A percentile compares a stretch with the other conserved stretches of the same genome.
These are phyloP conservation scores for Nowickia ferox DNA, from an alignment of 2,888 invertebrate species.

Conservation along the genomic window DNA sequence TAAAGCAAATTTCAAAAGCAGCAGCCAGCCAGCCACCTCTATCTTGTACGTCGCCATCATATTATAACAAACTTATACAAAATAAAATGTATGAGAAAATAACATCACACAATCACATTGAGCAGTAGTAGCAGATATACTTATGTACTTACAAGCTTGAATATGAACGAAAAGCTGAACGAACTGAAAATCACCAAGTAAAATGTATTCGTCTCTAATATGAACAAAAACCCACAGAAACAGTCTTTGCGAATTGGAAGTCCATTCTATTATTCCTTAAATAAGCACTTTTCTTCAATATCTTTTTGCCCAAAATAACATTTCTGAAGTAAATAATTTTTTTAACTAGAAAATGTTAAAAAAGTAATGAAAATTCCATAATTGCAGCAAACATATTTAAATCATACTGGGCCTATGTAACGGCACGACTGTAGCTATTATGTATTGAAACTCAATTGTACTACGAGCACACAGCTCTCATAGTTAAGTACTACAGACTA, in stretches of 20 bases:
- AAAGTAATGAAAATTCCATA: neutral
- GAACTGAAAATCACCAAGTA: slow-evolving; percentile 53
- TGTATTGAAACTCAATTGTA: slow-evolving; percentile 63
- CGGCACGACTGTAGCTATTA: slow-evolving; percentile 57
- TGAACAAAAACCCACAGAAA: slow-evolving; percentile 44
- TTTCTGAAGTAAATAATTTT: neutral
- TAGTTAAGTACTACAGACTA: slow-evolving; percentile 61
- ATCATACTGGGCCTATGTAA: slow-evolving; percentile 39
- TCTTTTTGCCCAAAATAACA: neutral
- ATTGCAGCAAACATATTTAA: neutral
- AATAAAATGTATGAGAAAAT: slow-evolving; percentile 65
- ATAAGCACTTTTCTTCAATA: slow-evolving; percentile 1
- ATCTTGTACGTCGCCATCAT: slow-evolving; percentile 64
- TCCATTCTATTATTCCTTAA: neutral
- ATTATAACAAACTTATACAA: slow-evolving; percentile 63
- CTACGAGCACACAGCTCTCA: slow-evolving; percentile 63
- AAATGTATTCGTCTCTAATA: slow-evolving; percentile 53
- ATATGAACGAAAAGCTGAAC: slow-evolving; percentile 60
- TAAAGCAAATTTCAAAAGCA: slow-evolving; percentile 53
- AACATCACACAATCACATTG: slow-evolving; percentile 10
- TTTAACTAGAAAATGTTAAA: neutral
- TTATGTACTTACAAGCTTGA: slow-evolving; percentile 11
- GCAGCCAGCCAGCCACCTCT: slow-evolving; percentile 61
- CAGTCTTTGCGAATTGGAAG: slow-evolving; percentile 46
- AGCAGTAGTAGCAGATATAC: neutral